Evolutionary conservation across 2,797 vertebrate genomes (phyloP), one percentile per base, ranked within the genome.

Genomic region (Microcaecilia unicolor): DNA sequence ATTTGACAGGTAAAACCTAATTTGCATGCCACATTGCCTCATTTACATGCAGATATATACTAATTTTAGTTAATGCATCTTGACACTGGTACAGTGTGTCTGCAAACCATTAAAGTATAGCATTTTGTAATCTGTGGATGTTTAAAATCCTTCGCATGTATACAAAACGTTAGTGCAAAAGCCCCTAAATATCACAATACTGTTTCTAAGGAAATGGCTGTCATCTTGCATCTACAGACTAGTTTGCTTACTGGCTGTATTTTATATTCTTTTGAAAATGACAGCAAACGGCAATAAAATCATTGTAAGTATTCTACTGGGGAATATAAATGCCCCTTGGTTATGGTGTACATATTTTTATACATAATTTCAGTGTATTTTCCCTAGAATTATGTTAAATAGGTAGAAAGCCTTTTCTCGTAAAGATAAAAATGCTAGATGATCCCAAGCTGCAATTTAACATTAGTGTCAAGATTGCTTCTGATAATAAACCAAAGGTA

Each of bases 281-380:
- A 87, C 81, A 89, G 80, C 79, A 88, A 90, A 79, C 73, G 55
- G 83, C 81, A 88, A 88, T 92, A 89, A 85, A 88, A 91, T 87
- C 78, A 85, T 70, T 70, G 75, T 81, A 87, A 89, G 79, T 87
- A 83, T 89, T 86, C 84, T 83, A 81, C 68, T 58, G 81, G 83
- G 85, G 78, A 74, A 74, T 70, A 74, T 75, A 76, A 78, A 88
- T 85, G 83, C 78, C 83, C 79, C 80, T 88, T 89, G 84, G 84
- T 85, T 84, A 80, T 74, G 81, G 67, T 74, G 67, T 79, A 82
- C 78, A 70, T 74, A 76, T 72, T 73, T 78, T 83, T 81, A 82
- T 80, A 87, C 75, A 88, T 89, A 88, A 90, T 88, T 80, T 71
- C 64, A 82, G 80, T 78, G 83, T 78, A 83, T 86, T 85, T 85